Evolutionary conservation across 2,113 vertebrate genomes (phyloP).

Genomic region (Alouatta palliata): DNA sequence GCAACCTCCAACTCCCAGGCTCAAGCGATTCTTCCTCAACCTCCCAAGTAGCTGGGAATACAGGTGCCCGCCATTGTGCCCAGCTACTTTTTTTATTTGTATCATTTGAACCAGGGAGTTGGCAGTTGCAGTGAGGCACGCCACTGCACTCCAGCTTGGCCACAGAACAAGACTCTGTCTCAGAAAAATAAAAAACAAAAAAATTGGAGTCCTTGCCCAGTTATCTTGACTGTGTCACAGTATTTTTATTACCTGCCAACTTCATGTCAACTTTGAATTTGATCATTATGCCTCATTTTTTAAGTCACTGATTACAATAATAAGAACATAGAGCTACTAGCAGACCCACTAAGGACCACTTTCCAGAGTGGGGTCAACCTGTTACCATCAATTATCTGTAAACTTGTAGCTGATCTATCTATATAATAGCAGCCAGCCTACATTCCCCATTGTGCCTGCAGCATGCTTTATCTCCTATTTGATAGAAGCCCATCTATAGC

Average conservation of each 20-base stretch:
- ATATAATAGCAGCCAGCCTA: neutral
- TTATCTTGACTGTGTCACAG: neutral
- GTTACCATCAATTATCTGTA: neutral
- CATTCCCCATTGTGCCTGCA: accelerated
- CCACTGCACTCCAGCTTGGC: too few species aligned
- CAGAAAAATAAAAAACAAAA: neutral
- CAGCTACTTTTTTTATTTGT: too few species aligned
- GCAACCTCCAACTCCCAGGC: too few species aligned
- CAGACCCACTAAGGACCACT: neutral
- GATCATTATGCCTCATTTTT: neutral
- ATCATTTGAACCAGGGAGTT: too few species aligned
- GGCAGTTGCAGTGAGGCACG: too few species aligned
- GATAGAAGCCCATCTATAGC: neutral
- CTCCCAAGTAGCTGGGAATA: too few species aligned
- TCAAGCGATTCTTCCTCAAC: too few species aligned
- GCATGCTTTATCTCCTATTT: neutral
- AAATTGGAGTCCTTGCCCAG: neutral
- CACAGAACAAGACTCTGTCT: neutral
- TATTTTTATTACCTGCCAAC: neutral
- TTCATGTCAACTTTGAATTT: neutral
- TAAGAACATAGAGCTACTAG: neutral
- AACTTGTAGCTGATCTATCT: neutral
- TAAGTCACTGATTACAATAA: neutral
- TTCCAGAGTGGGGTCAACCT: neutral
- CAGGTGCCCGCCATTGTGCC: too few species aligned